These are phyloP conservation scores for Arge pagana DNA, from an alignment of 2,888 invertebrate species.

Conservation along the genomic window DNA sequence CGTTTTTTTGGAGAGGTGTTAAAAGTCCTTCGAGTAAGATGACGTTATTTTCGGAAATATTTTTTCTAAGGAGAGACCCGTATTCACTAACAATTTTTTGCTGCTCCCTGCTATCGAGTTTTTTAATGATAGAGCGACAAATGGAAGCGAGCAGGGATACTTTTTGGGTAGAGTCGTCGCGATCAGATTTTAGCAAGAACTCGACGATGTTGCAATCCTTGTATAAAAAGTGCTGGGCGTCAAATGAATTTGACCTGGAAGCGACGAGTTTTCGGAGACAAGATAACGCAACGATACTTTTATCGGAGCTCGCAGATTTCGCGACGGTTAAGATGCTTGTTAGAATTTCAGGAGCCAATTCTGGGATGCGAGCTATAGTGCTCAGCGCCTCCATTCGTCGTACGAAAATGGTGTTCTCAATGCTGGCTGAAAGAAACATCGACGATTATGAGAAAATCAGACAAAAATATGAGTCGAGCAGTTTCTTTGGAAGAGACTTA, in stretches of 20 bases:
- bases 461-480: background rate
- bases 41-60: constrained; percentile 51
- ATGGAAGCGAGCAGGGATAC: constrained; percentile 56
- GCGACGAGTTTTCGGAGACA: constrained; percentile 46
- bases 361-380: constrained; percentile 38
- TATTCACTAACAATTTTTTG: constrained; percentile 57
- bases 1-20: constrained; percentile 58
- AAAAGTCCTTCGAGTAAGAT: constrained; percentile 62
- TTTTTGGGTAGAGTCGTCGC: constrained; percentile 37
- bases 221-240: constrained; percentile 56
- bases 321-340: constrained; percentile 41
- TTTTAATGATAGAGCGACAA: constrained; percentile 58
- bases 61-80: constrained; percentile 47
- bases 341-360: constrained; percentile 40
- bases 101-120: constrained; percentile 57
- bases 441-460: constrained; percentile 18
- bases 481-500: constrained; percentile 19
- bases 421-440: constrained; percentile 35
- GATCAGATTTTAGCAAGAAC: constrained; percentile 52
- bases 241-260: constrained; percentile 38
- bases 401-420: constrained; percentile 28
- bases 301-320: constrained; percentile 29
- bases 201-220: constrained; percentile 56
- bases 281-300: constrained; percentile 36
- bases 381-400: constrained; percentile 42